These are phyloP conservation scores for Amphiprion ocellaris DNA, from an alignment of 2,113 vertebrate genomes.

Conservation along the genomic window DNA sequence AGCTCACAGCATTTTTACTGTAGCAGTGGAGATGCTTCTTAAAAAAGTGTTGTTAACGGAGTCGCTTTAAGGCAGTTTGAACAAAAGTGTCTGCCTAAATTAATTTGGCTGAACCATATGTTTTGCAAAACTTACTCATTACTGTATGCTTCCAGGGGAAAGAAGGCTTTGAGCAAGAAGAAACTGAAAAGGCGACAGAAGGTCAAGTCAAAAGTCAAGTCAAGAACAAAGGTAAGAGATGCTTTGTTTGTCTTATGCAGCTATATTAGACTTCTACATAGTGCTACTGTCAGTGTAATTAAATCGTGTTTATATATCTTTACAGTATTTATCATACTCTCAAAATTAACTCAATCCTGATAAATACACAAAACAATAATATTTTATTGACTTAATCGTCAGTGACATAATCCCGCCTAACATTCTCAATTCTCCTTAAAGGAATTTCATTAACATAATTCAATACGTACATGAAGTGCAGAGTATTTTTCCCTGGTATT, in stretches of 20 bases:
- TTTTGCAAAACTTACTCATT: conserved; percentile 30
- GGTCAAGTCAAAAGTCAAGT: conserved; percentile 97
- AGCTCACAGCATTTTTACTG: too few relatives aligned
- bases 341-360: neutral
- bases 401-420: neutral
- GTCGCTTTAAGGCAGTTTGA: too few relatives aligned
- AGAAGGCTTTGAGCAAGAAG: conserved; percentile 98
- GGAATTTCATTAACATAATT: neutral
- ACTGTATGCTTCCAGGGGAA: conserved; percentile 87
- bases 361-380: neutral
- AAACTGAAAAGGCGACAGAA: conserved; percentile 98
- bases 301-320: neutral
- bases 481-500: neutral
- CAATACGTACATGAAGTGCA: neutral
- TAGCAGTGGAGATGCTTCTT: too few relatives aligned
- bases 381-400: too few relatives aligned
- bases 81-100: neutral
- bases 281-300: neutral
- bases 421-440: neutral
- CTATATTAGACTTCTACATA: neutral
- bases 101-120: neutral
- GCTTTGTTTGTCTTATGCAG: neutral
- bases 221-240: conserved; percentile 93
- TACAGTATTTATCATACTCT: neutral
- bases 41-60: too few relatives aligned